Percentiles rank a stretch among this genome's conserved stretches.
Evolutionary conservation across 2,113 vertebrate genomes (phyloP).

Genomic region (Chloropsis cyanopogon): DNA sequence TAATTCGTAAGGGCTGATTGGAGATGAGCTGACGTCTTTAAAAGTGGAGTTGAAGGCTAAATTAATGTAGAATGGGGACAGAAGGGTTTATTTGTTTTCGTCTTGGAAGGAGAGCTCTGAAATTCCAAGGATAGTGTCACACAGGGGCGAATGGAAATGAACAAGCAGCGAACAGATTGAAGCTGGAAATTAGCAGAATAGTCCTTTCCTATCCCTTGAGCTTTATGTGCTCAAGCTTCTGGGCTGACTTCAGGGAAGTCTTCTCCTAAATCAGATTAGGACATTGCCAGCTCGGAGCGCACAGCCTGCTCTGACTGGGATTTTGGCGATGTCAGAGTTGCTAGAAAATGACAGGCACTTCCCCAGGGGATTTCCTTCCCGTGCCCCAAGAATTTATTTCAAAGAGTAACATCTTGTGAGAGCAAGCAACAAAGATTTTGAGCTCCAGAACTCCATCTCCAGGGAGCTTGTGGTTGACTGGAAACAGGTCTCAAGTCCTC

Average conservation of each 20-base stretch:
- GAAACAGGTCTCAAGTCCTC: background rate
- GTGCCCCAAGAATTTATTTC: background rate
- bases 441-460: background rate
- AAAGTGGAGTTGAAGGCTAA: background rate
- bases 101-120: background rate
- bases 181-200: background rate
- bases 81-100: background rate
- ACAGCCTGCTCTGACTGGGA: background rate
- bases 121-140: background rate
- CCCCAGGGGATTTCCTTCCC: background rate
- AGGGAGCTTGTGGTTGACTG: background rate
- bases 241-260: background rate
- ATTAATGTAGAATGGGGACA: background rate
- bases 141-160: background rate
- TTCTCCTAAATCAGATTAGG: background rate
- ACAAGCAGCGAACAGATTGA: background rate
- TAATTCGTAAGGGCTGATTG: background rate
- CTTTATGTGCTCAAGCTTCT: background rate
- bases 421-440: background rate
- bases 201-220: background rate
- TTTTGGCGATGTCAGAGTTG: background rate
- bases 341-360: background rate
- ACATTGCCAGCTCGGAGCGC: background rate
- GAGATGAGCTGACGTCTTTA: background rate
- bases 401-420: background rate